A percentile compares a stretch with the other conserved stretches of the same genome.
These are phyloP conservation scores for Silurus glanis DNA, from an alignment of 2,113 vertebrate species.

Conservation along the genomic window DNA sequence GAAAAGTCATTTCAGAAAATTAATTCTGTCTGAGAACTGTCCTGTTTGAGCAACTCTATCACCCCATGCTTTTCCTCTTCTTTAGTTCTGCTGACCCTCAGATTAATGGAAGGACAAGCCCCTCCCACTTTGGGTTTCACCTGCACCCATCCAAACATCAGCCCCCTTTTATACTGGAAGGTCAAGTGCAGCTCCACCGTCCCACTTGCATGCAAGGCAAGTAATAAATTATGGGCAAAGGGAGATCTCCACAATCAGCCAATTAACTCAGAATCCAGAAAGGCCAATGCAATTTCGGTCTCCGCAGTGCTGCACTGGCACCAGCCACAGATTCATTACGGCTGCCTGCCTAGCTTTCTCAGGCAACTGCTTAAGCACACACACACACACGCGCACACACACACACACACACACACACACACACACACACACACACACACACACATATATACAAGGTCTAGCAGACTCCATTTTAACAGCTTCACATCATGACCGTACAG, in stretches of 20 bases:
- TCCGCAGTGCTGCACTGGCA: constrained; percentile 62
- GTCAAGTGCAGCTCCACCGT: constrained; percentile 63
- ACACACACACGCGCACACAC: constrained; percentile 21
- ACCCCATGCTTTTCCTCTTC: neutral
- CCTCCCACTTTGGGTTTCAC: neutral
- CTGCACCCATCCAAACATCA: constrained; percentile 43
- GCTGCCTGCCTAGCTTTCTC: constrained; percentile 45
- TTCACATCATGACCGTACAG: constrained; percentile 29
- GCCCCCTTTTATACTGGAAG: constrained; percentile 53
- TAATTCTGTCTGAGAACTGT: neutral
- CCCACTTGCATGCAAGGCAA: constrained; percentile 60
- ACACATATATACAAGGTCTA: constrained; percentile 1
- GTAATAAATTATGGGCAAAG: constrained; percentile 68
- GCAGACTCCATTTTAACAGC: constrained; percentile 35
- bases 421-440: constrained; percentile 24
- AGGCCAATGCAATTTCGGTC: constrained; percentile 69
- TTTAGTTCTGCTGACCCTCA: neutral
- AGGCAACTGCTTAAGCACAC: constrained; percentile 18
- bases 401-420: constrained; percentile 28
- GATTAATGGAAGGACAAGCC: neutral
- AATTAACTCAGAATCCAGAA: constrained; percentile 72
- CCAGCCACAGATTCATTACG: constrained; percentile 66
- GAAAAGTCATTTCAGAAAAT: neutral
- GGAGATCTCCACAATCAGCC: constrained; percentile 66
- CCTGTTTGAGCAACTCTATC: neutral